These are phyloP conservation scores for Conchocele bisecta DNA, from an alignment of 2,888 invertebrate species.

Conservation along the genomic window DNA sequence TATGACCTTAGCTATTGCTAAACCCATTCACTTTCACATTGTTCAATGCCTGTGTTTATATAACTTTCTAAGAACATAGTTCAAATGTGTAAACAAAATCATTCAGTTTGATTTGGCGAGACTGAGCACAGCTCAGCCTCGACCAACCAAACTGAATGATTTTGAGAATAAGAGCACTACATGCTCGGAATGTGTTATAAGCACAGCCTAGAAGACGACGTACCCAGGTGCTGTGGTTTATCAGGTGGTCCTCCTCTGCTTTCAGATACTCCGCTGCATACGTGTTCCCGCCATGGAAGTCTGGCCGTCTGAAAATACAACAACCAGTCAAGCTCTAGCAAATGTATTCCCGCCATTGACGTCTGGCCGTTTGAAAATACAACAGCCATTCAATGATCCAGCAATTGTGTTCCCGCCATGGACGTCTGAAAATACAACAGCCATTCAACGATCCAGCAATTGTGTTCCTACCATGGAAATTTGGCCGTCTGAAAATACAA, in stretches of 20 bases:
- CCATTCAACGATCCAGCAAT: neutral
- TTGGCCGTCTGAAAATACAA: neutral
- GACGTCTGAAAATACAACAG: neutral
- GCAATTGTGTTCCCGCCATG: conserved; percentile 51
- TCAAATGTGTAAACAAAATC: too few relatives aligned
- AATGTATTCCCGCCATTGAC: conserved; percentile 56
- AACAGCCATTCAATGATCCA: too few relatives aligned
- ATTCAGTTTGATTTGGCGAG: too few relatives aligned
- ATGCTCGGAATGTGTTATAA: too few relatives aligned
- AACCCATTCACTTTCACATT: too few relatives aligned
- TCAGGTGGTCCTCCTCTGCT: conserved; percentile 62
- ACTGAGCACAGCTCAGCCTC: too few relatives aligned
- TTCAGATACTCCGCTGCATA: conserved; percentile 59
- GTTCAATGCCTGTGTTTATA: too few relatives aligned
- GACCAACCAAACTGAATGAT: too few relatives aligned
- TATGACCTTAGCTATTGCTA: too few relatives aligned
- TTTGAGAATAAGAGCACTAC: too few relatives aligned
- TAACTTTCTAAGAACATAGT: too few relatives aligned
- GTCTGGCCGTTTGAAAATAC: conserved; percentile 28
- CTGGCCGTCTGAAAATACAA: conserved; percentile 29
- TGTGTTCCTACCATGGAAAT: neutral
- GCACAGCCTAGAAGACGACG: neutral
- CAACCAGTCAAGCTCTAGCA: too few relatives aligned
- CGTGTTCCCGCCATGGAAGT: conserved; percentile 47
- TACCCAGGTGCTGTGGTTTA: conserved; percentile 27